Evolutionary conservation across 1,140 invertebrate species (phyloP).

Genomic region (Monochamus saltuarius): DNA sequence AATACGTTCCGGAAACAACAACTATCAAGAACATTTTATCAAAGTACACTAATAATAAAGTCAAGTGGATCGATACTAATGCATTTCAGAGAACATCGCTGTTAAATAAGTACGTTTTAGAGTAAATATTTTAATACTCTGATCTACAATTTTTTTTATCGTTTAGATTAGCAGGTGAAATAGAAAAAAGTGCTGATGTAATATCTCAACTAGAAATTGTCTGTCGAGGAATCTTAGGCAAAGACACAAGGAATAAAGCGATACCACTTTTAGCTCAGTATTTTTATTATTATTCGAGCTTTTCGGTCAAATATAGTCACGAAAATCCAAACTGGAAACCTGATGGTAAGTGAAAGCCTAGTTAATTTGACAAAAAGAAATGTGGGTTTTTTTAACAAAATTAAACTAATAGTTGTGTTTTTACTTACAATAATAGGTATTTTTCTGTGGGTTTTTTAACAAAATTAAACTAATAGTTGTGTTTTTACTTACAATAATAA

Average conservation of each 20-base stretch:
- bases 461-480: too few relatives aligned
- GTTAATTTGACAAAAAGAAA: too few relatives aligned
- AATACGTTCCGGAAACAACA: conserved; percentile 11
- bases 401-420: too few relatives aligned
- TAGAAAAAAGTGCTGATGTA: conserved; percentile 36
- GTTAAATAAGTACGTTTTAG: conserved; percentile 23
- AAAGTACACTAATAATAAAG: conserved; percentile 4
- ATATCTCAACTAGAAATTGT: conserved; percentile 43
- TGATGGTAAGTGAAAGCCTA: conserved; percentile 11
- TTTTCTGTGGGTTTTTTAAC: too few relatives aligned
- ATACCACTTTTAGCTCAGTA: conserved; percentile 35
- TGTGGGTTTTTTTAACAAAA: too few relatives aligned
- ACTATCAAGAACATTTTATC: conserved; percentile 17
- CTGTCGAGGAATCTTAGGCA: conserved; percentile 34
- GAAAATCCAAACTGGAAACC: conserved; percentile 45
- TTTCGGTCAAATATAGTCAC: conserved; percentile 47
- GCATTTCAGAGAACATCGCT: conserved; percentile 18
- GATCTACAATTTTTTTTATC: not conserved
- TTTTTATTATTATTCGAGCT: conserved; percentile 41
- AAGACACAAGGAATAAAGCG: conserved; percentile 36
- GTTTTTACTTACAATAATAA: too few relatives aligned
- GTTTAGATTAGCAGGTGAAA: conserved; percentile 37
- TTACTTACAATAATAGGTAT: too few relatives aligned
- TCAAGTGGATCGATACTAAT: conserved; percentile 18
- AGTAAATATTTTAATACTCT: not conserved